phyloP scores from a whole-genome alignment of 2,888 invertebrate genomes.

The Pterostichus niger region DNA sequence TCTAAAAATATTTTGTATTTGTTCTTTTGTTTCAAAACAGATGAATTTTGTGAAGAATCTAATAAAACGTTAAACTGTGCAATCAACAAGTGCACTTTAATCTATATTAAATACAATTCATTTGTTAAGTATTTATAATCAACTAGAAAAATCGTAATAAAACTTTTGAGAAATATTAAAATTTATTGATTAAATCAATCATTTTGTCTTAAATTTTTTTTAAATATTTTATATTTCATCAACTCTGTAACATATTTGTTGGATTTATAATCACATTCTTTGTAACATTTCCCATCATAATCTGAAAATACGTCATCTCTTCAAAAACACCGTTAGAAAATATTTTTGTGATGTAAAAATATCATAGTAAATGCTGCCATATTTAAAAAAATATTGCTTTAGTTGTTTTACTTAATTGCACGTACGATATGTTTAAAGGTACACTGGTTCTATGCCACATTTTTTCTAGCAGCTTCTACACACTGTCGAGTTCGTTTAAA shows the following conservation, averaged over 20 bases:
- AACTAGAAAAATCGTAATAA: background rate
- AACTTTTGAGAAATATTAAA: background rate
- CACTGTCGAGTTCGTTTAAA: conserved; percentile 92
- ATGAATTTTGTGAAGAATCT: conserved; percentile 2
- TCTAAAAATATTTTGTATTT: conserved; percentile 29
- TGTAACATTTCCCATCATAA: background rate
- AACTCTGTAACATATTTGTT: background rate
- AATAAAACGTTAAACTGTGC: conserved; percentile 35
- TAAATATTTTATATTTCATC: conserved; percentile 41
- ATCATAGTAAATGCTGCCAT: conserved; percentile 56
- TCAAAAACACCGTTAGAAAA: conserved; percentile 12
- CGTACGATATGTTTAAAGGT: conserved; percentile 49
- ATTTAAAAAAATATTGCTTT: conserved; percentile 61
- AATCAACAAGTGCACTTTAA: conserved; percentile 41
- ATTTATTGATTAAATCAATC: conserved; percentile 46
- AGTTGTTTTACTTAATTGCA: conserved; percentile 57
- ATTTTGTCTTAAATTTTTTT: background rate
- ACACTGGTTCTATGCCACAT: conserved; percentile 73
- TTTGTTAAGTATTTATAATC: conserved; percentile 13
- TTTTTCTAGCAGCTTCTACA: conserved; percentile 84
- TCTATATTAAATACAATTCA: conserved; percentile 4
- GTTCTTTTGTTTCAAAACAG: background rate
- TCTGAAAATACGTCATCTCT: conserved; percentile 18
- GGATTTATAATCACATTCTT: conserved; percentile 22
- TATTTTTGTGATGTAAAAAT: conserved; percentile 52